phyloP scores from a whole-genome alignment of 1,140 invertebrate species.

The Conus ventricosus region DNA sequence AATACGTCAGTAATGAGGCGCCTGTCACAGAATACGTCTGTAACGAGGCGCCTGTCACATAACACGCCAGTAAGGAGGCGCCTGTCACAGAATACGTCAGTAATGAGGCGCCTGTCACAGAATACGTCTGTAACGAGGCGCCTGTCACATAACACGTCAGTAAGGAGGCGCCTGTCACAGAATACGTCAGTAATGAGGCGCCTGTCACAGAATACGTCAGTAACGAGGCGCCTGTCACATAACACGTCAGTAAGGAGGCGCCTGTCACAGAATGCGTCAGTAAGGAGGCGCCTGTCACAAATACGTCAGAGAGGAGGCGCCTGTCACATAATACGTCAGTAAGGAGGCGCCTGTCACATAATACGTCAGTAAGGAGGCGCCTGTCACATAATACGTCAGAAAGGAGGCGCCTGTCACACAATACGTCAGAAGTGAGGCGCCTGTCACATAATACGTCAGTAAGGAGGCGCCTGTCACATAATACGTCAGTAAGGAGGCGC shows the following conservation, averaged over 20 bases:
- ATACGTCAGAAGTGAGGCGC: not conserved
- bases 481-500: not conserved
- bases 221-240: no score
- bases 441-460: not conserved
- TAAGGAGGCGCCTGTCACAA: conserved; percentile 37
- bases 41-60: not conserved
- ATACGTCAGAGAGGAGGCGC: no score
- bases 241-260: no score
- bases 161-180: not conserved
- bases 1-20: not conserved
- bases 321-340: not conserved
- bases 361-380: conserved; percentile 27
- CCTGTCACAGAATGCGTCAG: no score
- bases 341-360: not conserved
- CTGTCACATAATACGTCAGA: conserved; percentile 14
- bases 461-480: not conserved
- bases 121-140: not conserved
- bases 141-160: not conserved
- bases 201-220: no score
- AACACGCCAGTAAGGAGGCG: not conserved
- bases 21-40: no score
- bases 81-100: not conserved
- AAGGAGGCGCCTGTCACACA: no score
- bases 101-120: not conserved
- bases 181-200: no score